Base-by-base conservation (phyloP, 2,797 vertebrate species). In the Dermochelys coriacea region DNA sequence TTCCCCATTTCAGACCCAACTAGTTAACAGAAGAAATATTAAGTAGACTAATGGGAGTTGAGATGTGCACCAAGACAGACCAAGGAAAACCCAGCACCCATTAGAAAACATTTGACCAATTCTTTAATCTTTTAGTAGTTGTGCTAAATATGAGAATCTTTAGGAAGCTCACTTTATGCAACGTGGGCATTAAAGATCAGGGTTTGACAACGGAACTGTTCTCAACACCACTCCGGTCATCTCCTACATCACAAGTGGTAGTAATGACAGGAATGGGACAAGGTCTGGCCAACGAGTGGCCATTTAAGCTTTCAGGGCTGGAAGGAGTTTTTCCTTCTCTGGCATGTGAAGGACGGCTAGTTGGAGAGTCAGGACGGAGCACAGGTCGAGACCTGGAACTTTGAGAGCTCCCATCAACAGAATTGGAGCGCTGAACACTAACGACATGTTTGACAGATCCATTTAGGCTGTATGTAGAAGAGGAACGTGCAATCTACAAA, bases 401-500 rank as follows among this genome's bases (percentile, higher is more conserved):
- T n/a, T 97, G 93, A 49, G 98, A 98, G 90, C 97, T 98, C 94
- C 98, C 98, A 88, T 98, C 98, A 97, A 99, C 94, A 97, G 99
- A 99, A 97, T 97, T 98, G 87, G 99, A 99, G 93, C 98, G 93
- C 95, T 99, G 99, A 95, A 99, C 98, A 94, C 96, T 93, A 52
- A 97, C 97, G 37, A 92, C 96, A 82, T 95, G 97, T 97, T 98
- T 99, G 95, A 97, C 82, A 97, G 98, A 97, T 97, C 98, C 98
- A 91, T 74, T 98, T 96, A 99, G 95, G 98, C 91, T 99, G 98
- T 98, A 98, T 0, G 97, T 98, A 87, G 99, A 99, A 94, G 99
- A 90, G 88, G 98, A 99, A 95, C 97, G 97, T 96, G 97, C 98
- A 97, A 99, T 99, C 99, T 99, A 98, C 82, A 98, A 93, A 94